Evolutionary conservation across 2,888 invertebrate species (phyloP), one percentile per base, ranked within the genome.

Genomic region (Pasiphila rectangulata): DNA sequence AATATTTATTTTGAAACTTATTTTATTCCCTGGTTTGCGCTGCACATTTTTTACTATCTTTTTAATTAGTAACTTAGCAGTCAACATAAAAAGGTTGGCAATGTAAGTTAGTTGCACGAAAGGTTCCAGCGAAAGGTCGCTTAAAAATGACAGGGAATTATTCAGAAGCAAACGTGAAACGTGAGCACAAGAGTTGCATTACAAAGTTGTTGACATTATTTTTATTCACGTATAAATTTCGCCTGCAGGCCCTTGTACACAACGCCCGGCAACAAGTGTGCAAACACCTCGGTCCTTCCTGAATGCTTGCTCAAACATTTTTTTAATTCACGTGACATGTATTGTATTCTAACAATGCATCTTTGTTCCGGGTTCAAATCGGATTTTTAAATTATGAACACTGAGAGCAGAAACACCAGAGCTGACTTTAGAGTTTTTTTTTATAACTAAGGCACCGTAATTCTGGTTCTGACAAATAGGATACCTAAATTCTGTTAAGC

Each of bases 211-310:
- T 55, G 59, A 56, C 54, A 55, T 62, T 63, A 66, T 72, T 68
- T 72, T 67, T 63, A 62, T 67, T 68, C 63, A 59, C 54, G 61
- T 56, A 56, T 61, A 66, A 74, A 72, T 61, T 76, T 73, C 57
- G 62, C 66, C 64, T 62, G 64, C 60, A 67, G 64, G 58, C 60
- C 67, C 63, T 64, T 72, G 71, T 70, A 67, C 70, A 71, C 70
- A 66, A 51, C 46, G 47, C 35, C 39, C 36, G 41, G 56, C 59
- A 59, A 59, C 59, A 59, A 59, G 59, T 59, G 51, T 12, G 53
- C 41, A 59, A 59, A 59, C 51, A 56, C 49, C 47, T 56, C 34
- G 21, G 12, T 32, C 34, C 24, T 47, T 51, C 49, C 43, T 46
- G 51, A 40, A 49, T 39, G 45, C 43, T 45, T 37, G 43, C 36